phyloP scores from a whole-genome alignment of 2,113 vertebrate genomes.

The Tychaedon coryphoeus region DNA sequence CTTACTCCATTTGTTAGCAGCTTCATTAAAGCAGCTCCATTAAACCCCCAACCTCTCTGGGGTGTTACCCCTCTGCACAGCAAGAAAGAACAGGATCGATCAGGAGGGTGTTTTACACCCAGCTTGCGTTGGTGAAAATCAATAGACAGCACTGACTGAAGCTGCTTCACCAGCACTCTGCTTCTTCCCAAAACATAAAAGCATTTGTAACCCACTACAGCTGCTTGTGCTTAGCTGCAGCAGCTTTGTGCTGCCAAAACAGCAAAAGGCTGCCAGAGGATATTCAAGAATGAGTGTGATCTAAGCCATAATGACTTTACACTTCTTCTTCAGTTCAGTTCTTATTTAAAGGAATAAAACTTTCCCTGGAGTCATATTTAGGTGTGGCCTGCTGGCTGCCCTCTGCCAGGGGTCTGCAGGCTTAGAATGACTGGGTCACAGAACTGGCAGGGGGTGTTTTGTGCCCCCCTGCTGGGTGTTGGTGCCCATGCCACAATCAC shows the following conservation, averaged over 20 bases:
- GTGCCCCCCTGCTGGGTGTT: accelerated
- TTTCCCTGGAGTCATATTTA: background rate
- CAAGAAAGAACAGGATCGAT: background rate
- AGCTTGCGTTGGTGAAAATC: background rate
- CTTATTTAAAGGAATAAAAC: background rate
- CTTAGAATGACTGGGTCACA: background rate
- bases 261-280: conserved; percentile 2
- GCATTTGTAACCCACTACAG: background rate
- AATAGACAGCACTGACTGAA: background rate
- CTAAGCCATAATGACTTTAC: conserved; percentile 29
- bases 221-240: background rate
- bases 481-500: background rate
- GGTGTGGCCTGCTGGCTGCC: background rate
- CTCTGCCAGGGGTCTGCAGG: background rate
- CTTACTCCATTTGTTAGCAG: background rate
- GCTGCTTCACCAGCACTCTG: background rate
- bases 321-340: background rate
- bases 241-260: background rate
- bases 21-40: background rate
- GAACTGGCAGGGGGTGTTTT: background rate
- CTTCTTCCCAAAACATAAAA: background rate
- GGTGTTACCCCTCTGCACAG: background rate
- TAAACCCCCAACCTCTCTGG: background rate
- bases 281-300: conserved; percentile 13
- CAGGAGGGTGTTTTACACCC: background rate